Evolutionary conservation across 2,888 invertebrate genomes (phyloP), one percentile per base, ranked within the genome.

Genomic region (Dynastes grantii): DNA sequence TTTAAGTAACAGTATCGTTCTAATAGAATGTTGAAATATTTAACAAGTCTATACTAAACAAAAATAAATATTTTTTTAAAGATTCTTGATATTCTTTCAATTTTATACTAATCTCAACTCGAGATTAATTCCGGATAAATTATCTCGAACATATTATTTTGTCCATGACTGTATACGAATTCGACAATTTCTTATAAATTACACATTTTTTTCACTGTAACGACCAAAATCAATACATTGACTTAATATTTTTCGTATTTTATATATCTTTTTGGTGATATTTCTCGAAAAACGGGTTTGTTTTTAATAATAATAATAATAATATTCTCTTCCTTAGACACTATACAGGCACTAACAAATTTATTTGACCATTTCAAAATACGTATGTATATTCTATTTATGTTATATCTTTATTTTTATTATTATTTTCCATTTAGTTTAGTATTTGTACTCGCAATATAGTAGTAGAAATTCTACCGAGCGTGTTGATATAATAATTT

Each of bases 331-430:
- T 13, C 29, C 67, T 76, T 76, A 76, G 29, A 65, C 51, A 67
- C 76, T 76, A 76, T 76, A 76, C 76, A 76, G 76, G 76, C 76
- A 76, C 76, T 76, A 63, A 64, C 32, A 68, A 27, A 68, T 68
- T 68, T 45, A 45, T 11, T 45, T 11, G 45, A 45, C 45, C 63
- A 22, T 22, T 29, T 32, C 63, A 63, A 63, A 63, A 32, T 63
- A 63, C 27, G 11, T 11, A 11, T 11, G 32, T 16, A 16, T 37
- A 37, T 37, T 5, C 32, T 37, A 37, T 37, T 11, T 63, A 29
- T 63, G 27, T 13, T 63, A 29, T 32, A 11, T 63, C 11, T 16
- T 0, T 2, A 6, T 37, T 32, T 37, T 40, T 32, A 11, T 40
- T 40, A 29, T 37, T 37, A 40, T 65, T 37, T 16, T 40, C 6